Evolutionary conservation across 2,113 vertebrate genomes (phyloP).

Genomic region (Hyla sarda): DNA sequence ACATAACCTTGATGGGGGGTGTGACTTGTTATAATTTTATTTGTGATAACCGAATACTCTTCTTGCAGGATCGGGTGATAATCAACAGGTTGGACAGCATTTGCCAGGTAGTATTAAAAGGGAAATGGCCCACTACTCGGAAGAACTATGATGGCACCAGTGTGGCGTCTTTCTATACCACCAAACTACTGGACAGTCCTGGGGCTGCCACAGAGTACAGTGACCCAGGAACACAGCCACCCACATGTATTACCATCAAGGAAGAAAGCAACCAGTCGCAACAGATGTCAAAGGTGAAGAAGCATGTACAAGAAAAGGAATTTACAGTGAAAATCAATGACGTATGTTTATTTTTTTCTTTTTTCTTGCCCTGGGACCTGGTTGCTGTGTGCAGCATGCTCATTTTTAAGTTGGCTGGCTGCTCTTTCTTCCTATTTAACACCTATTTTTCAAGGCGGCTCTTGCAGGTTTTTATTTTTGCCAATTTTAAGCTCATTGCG

Average conservation of each 20-base stretch:
- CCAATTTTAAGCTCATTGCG: constrained; percentile 36
- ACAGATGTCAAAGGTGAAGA: constrained; percentile 99
- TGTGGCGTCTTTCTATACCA: constrained; percentile 96
- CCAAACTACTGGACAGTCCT: constrained; percentile 92
- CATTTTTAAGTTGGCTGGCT: constrained; percentile 81
- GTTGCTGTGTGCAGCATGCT: constrained; percentile 90
- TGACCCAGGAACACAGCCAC: constrained; percentile 71
- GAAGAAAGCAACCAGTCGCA: constrained; percentile 89
- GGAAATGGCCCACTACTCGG: constrained; percentile 91
- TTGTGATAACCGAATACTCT: background rate
- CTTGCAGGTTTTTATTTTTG: constrained; percentile 69
- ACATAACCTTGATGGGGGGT: too few relatives aligned
- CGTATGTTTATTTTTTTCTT: constrained; percentile 96
- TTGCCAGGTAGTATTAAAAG: constrained; percentile 97
- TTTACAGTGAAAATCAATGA: constrained; percentile 99
- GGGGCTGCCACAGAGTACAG: constrained; percentile 73
- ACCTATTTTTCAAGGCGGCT: constrained; percentile 74
- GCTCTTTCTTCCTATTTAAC: constrained; percentile 77
- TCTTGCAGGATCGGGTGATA: constrained; percentile 91
- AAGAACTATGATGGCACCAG: constrained; percentile 86
- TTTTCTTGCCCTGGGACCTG: constrained; percentile 84
- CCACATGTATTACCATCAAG: constrained; percentile 67
- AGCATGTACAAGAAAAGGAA: constrained; percentile 99
- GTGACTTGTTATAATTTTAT: background rate
- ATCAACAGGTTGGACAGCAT: constrained; percentile 97